Evolutionary conservation across 2,797 vertebrate genomes (phyloP), one percentile per base, ranked within the genome.

Genomic region (Gymnothorax reevesii): DNA sequence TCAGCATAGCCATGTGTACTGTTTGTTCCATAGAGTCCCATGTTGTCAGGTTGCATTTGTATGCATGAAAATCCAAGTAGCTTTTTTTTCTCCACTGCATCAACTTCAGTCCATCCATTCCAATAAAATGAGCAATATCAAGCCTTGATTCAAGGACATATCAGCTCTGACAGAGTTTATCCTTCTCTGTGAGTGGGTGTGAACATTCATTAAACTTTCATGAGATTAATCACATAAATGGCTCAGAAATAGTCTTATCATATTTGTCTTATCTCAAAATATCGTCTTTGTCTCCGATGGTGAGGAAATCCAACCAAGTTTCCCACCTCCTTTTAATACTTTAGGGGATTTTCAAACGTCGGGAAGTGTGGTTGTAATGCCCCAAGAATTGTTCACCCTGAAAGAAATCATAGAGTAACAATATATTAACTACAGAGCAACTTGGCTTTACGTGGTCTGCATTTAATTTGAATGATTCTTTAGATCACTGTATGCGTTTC

Each of bases 331-430:
- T 98, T 97, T 98, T 98, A 98, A 99, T 99, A 99, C 98, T 99
- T 99, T 99, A 99, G 98, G 98, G 98, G 98, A 99, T 99, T 99
- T 99, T 99, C 98, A 99, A 99, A 98, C 98, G 98, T 97, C 98
- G 98, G 98, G 98, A 98, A 98, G 98, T 99, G 97, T 99, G 97
- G 98, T 98, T 99, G 98, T 99, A 99, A 99, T 99, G 98, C 98
- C 98, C 98, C 98, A 99, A 99, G 98, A 99, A 99, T 99, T 99
- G 98, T 99, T 99, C 98, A 99, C 98, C 98, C 98, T 99, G 98
- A 98, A 99, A 99, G 97, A 99, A 99, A 99, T 96, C 96, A 99
- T 99, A 99, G 95, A 96, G 98, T 99, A 99, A 99, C 97, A 99
- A 99, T 99, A 98, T 98, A 99, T 99, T 99, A 99, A 99, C 98